Evolutionary conservation across 2,797 vertebrate genomes (phyloP), one percentile per base, ranked within the genome.

Genomic region (Aulostomus chinensis): DNA sequence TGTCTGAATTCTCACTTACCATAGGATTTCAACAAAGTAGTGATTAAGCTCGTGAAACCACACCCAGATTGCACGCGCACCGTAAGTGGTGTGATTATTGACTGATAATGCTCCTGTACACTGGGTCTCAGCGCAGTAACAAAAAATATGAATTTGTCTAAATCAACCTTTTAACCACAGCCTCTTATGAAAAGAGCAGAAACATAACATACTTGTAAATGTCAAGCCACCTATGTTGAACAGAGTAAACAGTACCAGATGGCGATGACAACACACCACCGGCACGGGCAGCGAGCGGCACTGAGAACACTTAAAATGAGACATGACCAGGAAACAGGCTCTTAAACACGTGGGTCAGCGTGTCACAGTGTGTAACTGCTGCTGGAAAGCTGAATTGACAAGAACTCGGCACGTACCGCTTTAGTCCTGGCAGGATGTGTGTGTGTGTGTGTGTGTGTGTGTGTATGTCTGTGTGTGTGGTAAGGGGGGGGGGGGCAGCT

Each of bases 291-390:
- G 48, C 15, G 13, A 71, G 28, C 29, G 7, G 62, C 37, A 18
- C 48, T 12, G 51, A 66, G 58, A 76, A 68, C 49, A 66, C 58
- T 77, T 66, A 41, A 53, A 75, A 68, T 59, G 54, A 82, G 68
- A 74, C 38, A 13, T 67, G 73, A 74, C 59, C 34, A 62, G 80
- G 78, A 82, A 82, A 67, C 50, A 46, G 42, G 35, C 68, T 57
- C 50, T 79, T 76, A 68, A 77, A 83, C 69, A 78, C 60, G 58
- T 24, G 69, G 74, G 77, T 81, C 78, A 84, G 71, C 68, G 50
- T 55, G 69, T 57, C 78, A 71, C 68, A 68, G 45, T 58, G 58
- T 37, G 58, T 85, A 81, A 73, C 53, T 29, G 29, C 58, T 59
- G 30, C 53, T 60, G 43, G 25, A 41, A 57, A 53, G 29, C 63